These are phyloP conservation scores for Tetranychus truncatus DNA, from an alignment of 2,888 invertebrate species.

Conservation along the genomic window DNA sequence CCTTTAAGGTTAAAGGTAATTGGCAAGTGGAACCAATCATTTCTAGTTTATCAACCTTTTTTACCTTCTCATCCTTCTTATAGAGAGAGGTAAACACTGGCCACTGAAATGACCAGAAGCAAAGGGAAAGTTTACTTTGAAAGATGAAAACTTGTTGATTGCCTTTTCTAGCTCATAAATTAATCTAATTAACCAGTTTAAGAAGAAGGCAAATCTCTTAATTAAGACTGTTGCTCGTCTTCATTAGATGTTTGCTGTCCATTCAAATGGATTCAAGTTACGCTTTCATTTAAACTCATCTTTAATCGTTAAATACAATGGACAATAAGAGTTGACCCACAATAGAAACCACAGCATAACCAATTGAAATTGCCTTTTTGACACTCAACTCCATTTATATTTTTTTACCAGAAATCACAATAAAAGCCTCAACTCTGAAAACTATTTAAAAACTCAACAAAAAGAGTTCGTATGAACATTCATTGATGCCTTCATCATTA, in stretches of 20 bases:
- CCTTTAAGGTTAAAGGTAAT: neutral
- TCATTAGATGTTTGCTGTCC: no score
- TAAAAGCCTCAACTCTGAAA: no score
- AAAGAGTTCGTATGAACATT: no score
- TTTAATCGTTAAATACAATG: neutral
- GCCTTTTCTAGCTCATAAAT: neutral
- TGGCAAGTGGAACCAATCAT: neutral
- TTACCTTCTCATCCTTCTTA: neutral
- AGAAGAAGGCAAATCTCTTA: neutral
- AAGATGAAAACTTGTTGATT: neutral
- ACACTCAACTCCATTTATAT: neutral
- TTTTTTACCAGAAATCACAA: neutral
- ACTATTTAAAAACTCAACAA: no score
- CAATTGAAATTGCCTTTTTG: neutral
- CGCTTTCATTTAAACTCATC: neutral
- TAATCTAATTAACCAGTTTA: conserved; percentile 1
- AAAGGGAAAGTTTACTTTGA: neutral
- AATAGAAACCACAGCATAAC: neutral
- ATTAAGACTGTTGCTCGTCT: neutral
- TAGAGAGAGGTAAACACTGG: neutral
- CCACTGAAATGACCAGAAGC: neutral
- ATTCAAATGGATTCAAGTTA: no score
- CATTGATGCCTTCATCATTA: no score
- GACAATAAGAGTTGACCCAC: neutral
- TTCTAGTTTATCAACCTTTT: neutral